Evolutionary conservation across 37 sponge, comb jelly and placozoan species (phyloP).

Genomic region (Spongilla lacustris): DNA sequence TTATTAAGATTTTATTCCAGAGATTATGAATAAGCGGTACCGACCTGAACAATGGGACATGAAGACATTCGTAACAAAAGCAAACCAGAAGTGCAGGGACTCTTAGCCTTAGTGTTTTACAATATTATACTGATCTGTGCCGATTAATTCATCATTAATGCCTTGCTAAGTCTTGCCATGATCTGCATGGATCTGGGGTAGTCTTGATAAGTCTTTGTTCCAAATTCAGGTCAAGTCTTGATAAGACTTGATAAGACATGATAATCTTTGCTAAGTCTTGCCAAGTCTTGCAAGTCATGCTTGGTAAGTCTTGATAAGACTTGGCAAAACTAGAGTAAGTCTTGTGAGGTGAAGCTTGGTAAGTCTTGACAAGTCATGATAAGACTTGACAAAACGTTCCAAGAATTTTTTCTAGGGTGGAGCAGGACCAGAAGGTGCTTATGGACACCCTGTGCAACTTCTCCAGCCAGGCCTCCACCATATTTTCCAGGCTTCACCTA

Average conservation of each 20-base stretch:
- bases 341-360: not conserved
- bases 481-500: conserved; percentile 67
- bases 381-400: not conserved
- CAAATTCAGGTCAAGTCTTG: conserved; percentile 1
- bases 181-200: not conserved
- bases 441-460: conserved; percentile 68
- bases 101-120: not conserved
- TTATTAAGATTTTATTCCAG: not conserved
- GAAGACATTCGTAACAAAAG: not conserved
- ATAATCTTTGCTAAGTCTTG: not conserved
- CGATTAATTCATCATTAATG: not conserved
- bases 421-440: conserved; percentile 48
- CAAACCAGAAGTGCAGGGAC: not conserved
- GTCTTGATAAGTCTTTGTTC: not conserved
- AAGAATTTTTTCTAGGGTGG: conserved; percentile 8
- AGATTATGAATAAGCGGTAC: not conserved
- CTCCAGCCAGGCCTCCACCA: conserved; percentile 62
- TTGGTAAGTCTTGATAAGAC: not conserved
- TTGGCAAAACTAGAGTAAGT: not conserved
- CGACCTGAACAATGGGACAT: not conserved
- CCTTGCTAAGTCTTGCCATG: not conserved
- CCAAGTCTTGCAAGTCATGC: not conserved
- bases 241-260: not conserved
- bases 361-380: not conserved
- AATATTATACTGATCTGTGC: not conserved